These are phyloP conservation scores for Oxyteleia sp. DNA, from an alignment of 2,888 invertebrate species.

Conservation along the genomic window DNA sequence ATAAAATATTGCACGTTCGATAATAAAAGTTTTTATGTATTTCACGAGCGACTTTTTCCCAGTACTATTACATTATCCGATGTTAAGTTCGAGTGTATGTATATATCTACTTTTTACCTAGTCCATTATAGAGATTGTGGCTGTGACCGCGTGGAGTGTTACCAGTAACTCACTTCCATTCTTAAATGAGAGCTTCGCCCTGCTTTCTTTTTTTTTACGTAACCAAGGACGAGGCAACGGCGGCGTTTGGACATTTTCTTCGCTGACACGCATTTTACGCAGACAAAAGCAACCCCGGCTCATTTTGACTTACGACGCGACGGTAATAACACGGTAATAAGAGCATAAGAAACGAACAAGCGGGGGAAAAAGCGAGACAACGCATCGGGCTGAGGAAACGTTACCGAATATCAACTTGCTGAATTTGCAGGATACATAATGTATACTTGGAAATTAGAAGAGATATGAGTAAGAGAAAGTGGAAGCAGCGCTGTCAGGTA, in stretches of 20 bases:
- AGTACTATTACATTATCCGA: constrained; percentile 44
- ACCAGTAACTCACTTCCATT: constrained; percentile 73
- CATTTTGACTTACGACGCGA: constrained; percentile 54
- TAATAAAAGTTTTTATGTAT: no score
- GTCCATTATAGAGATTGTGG: constrained; percentile 87
- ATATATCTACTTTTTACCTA: constrained; percentile 83
- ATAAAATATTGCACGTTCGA: no score
- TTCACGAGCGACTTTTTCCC: no score
- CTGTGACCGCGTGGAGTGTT: constrained; percentile 75
- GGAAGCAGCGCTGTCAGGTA: constrained; percentile 60
- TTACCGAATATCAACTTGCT: constrained; percentile 65
- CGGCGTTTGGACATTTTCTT: constrained; percentile 51
- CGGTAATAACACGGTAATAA: constrained; percentile 62
- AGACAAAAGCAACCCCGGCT: constrained; percentile 38
- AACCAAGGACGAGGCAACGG: constrained; percentile 14
- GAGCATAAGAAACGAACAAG: constrained; percentile 50
- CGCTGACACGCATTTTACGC: constrained; percentile 61
- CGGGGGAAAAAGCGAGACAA: constrained; percentile 36
- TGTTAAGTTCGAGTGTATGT: constrained; percentile 49
- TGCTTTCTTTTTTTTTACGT: constrained; percentile 25
- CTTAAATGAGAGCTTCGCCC: constrained; percentile 59
- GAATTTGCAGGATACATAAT: constrained; percentile 67
- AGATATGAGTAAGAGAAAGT: constrained; percentile 67
- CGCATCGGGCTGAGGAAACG: constrained; percentile 44
- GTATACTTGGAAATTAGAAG: constrained; percentile 70